Percentiles rank a stretch among this genome's conserved stretches.
phyloP scores from a whole-genome alignment of 2,113 vertebrate genomes.

The Xyliphius kryptos region DNA sequence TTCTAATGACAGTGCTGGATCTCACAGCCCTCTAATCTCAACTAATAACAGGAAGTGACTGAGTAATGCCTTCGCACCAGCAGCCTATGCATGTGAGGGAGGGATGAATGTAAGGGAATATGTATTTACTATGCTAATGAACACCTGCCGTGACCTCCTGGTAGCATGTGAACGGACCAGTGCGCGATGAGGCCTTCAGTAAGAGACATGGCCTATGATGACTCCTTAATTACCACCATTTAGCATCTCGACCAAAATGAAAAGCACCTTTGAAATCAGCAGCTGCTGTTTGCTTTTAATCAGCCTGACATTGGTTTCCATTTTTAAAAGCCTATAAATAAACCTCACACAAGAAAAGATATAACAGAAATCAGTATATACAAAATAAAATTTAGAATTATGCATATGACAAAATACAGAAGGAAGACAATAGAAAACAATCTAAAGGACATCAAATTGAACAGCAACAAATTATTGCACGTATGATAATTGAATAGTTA shows the following conservation, averaged over 20 bases:
- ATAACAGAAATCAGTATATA: no score
- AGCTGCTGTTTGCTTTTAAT: constrained; percentile 22
- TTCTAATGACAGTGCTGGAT: constrained; percentile 25
- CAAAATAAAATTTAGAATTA: no score
- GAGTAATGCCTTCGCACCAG: constrained; percentile 17
- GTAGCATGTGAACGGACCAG: not conserved
- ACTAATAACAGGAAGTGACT: constrained; percentile 31
- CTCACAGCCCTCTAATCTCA: constrained; percentile 21
- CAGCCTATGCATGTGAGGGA: not conserved
- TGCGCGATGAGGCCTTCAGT: constrained; percentile 18
- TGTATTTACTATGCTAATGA: constrained; percentile 34
- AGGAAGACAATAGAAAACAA: no score
- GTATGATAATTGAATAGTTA: no score
- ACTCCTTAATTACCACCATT: constrained; percentile 37
- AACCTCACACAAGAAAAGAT: no score
- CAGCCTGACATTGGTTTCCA: not conserved
- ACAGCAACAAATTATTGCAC: no score
- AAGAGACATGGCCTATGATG: constrained; percentile 8
- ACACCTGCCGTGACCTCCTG: constrained; percentile 21
- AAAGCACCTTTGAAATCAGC: constrained; percentile 20
- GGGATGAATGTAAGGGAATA: not conserved
- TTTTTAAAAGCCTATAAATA: not conserved
- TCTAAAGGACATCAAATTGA: no score
- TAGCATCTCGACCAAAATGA: constrained; percentile 6
- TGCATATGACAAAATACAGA: no score